phyloP scores from a whole-genome alignment of 2,888 invertebrate species.

The Limnephilus lunatus region DNA sequence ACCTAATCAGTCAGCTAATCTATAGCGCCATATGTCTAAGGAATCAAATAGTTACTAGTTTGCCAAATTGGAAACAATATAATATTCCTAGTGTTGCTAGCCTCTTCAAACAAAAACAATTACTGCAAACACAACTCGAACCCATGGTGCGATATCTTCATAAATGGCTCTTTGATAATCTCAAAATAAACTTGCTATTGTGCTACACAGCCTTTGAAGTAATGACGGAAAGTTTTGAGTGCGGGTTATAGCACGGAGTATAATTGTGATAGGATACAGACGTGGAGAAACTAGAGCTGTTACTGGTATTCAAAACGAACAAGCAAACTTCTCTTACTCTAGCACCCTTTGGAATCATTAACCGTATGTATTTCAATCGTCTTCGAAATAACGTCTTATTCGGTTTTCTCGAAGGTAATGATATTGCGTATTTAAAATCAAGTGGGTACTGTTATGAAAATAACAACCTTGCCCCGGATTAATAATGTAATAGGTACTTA shows the following conservation, averaged over 20 bases:
- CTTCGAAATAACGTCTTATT: background rate
- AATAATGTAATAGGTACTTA: too few species aligned
- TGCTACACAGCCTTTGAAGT: background rate
- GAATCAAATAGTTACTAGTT: background rate
- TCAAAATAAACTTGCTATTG: background rate
- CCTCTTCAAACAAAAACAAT: slow-evolving; percentile 16
- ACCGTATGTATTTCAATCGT: background rate
- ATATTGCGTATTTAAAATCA: background rate
- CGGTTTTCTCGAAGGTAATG: background rate
- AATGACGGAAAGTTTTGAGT: background rate
- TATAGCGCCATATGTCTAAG: background rate
- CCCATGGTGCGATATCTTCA: background rate
- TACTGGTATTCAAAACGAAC: background rate
- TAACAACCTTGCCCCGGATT: too few species aligned
- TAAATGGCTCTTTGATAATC: background rate
- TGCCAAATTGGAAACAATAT: background rate
- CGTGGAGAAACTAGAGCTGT: background rate
- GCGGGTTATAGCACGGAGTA: background rate
- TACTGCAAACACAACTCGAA: slow-evolving; percentile 11
- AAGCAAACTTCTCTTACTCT: background rate
- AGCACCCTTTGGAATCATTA: background rate
- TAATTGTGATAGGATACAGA: background rate
- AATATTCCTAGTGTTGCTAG: background rate
- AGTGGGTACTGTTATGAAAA: too few species aligned
- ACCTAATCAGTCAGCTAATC: background rate